Evolutionary conservation across 2,888 invertebrate genomes (phyloP).

Genomic region (Drosophila rubida): DNA sequence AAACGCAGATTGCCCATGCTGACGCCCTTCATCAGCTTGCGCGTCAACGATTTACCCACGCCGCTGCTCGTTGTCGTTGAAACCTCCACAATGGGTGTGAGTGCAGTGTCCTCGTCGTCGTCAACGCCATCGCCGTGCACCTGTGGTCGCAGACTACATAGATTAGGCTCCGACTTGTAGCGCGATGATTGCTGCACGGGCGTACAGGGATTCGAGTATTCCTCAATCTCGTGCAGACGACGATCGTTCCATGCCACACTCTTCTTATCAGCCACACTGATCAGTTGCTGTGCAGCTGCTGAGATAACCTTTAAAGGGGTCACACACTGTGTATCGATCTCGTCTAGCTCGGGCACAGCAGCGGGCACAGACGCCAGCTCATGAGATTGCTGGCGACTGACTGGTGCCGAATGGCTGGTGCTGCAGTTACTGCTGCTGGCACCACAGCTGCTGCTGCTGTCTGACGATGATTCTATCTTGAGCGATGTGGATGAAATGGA

Average conservation of each 20-base stretch:
- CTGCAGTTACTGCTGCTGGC: too few species aligned
- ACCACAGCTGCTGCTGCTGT: conserved; percentile 61
- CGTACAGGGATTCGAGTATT: conserved; percentile 71
- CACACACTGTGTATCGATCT: conserved; percentile 61
- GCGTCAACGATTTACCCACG: conserved; percentile 71
- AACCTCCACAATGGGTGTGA: conserved; percentile 57
- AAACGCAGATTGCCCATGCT: conserved; percentile 84
- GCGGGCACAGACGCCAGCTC: conserved; percentile 50
- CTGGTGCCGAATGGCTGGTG: conserved; percentile 81
- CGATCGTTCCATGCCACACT: conserved; percentile 77
- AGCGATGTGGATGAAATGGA: conserved; percentile 83
- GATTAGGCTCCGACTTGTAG: conserved; percentile 84
- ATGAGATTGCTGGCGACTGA: conserved; percentile 80
- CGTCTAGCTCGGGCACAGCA: conserved; percentile 57
- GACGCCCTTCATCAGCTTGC: conserved; percentile 83
- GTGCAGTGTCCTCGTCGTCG: conserved; percentile 27
- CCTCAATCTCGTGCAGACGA: conserved; percentile 66
- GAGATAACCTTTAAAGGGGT: conserved; percentile 76
- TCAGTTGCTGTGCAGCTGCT: conserved; percentile 66
- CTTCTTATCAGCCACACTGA: conserved; percentile 67
- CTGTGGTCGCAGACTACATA: conserved; percentile 71
- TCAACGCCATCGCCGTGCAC: conserved; percentile 16
- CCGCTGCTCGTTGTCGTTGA: conserved; percentile 36
- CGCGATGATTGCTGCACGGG: conserved; percentile 75
- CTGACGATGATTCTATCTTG: conserved; percentile 64